phyloP scores from a whole-genome alignment of 2,797 vertebrate genomes.

The Crocodylus rhombifer region DNA sequence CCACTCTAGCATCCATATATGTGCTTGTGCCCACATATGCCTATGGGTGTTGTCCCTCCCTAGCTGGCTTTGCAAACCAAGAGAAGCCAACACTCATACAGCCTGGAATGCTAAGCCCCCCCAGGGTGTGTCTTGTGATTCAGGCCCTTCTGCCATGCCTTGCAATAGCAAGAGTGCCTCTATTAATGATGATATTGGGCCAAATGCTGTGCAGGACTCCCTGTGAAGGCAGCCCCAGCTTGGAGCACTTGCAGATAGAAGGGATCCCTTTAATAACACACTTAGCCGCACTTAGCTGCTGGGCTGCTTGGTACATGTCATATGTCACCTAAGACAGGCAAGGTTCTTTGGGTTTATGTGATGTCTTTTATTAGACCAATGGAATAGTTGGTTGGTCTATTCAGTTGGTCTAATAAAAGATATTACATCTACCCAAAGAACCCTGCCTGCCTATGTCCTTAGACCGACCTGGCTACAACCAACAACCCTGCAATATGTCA shows the following conservation, averaged over 20 bases:
- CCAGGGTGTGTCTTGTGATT: neutral
- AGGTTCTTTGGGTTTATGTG: too few species aligned
- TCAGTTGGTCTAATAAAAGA: too few species aligned
- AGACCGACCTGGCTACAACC: too few species aligned
- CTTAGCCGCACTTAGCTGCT: neutral
- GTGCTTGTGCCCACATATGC: rapidly evolving
- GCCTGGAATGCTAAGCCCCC: rapidly evolving
- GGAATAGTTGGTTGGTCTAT: too few species aligned
- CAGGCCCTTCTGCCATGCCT: neutral
- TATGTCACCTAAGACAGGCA: neutral
- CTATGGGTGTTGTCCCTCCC: neutral
- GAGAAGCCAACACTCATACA: neutral
- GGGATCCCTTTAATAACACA: rapidly evolving
- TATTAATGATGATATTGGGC: neutral
- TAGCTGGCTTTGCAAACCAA: neutral
- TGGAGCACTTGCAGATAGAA: neutral
- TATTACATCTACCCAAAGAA: too few species aligned
- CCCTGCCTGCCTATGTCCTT: too few species aligned
- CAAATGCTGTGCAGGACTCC: neutral
- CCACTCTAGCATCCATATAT: rapidly evolving
- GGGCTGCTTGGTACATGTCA: neutral
- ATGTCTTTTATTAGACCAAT: too few species aligned
- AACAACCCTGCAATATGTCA: too few species aligned
- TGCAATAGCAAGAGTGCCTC: neutral
- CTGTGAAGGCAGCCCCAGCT: neutral